Conservation (phyloP, 2,888 invertebrate species). For the Criorhina ranunculi region DNA sequence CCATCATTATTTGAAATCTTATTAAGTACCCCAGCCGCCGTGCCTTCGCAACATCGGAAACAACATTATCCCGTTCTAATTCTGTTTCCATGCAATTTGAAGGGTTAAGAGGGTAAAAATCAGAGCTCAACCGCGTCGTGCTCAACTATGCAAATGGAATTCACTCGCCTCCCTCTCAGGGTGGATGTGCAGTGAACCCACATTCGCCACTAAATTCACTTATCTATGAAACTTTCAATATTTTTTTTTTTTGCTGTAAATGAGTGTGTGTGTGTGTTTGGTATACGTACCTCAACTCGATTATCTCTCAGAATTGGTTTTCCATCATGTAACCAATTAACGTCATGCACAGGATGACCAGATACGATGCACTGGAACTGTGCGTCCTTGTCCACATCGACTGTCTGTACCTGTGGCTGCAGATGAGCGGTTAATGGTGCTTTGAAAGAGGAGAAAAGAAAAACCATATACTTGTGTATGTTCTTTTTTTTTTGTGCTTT, state of each 20-base stretch:
- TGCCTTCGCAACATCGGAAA: slow-evolving; percentile 19
- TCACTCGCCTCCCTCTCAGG: background rate
- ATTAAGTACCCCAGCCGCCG: slow-evolving; percentile 35
- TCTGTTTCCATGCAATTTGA: slow-evolving; percentile 45
- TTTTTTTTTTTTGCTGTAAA: slow-evolving; percentile 8
- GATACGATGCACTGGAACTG: slow-evolving; percentile 94
- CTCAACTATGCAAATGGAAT: slow-evolving; percentile 35
- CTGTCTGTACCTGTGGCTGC: slow-evolving; percentile 90
- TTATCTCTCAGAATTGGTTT: slow-evolving; percentile 87
- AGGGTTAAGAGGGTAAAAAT: slow-evolving; percentile 39
- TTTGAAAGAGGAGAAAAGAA: slow-evolving; percentile 82
- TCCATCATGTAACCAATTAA: slow-evolving; percentile 93
- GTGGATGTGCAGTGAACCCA: slow-evolving; percentile 33
- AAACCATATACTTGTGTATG: slow-evolving; percentile 15
- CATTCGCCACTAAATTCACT: slow-evolving; percentile 61
- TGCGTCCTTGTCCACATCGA: slow-evolving; percentile 93
- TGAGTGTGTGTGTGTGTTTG: slow-evolving; percentile 1
- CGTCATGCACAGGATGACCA: slow-evolving; percentile 92
- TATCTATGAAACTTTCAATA: slow-evolving; percentile 51
- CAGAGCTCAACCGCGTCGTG: slow-evolving; percentile 41
- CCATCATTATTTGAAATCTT: slow-evolving; percentile 57
- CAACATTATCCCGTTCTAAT: slow-evolving; percentile 66
- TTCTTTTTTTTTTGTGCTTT: slow-evolving; percentile 17
- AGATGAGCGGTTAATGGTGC: slow-evolving; percentile 92
- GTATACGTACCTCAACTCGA: slow-evolving; percentile 86